These are phyloP conservation scores for Bedellia somnulentella DNA, from an alignment of 2,888 invertebrate species.

Conservation along the genomic window DNA sequence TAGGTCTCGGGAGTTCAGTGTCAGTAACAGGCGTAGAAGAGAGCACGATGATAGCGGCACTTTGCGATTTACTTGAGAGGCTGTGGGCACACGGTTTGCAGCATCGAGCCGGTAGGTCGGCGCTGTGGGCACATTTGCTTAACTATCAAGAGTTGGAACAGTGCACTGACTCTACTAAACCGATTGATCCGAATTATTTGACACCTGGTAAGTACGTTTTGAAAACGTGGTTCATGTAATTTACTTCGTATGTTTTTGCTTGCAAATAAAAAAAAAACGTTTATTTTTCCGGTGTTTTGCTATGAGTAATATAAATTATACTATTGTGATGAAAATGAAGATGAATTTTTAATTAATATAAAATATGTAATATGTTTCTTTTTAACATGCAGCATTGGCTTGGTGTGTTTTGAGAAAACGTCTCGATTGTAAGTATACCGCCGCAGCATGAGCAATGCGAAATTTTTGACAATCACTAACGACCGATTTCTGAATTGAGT, in stretches of 20 bases:
- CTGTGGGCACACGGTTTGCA: conserved; percentile 98
- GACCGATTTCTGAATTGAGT: too few species aligned
- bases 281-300: too few species aligned
- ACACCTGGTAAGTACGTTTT: conserved; percentile 45
- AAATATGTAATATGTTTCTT: background rate
- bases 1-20: conserved; percentile 85
- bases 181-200: conserved; percentile 54
- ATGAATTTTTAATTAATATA: too few species aligned
- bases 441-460: too few species aligned
- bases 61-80: conserved; percentile 95
- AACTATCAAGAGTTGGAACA: conserved; percentile 87
- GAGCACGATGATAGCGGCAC: conserved; percentile 95
- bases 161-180: conserved; percentile 52
- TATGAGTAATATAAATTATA: too few species aligned
- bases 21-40: conserved; percentile 82
- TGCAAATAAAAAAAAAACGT: too few species aligned
- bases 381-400: conserved; percentile 75
- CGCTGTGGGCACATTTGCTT: conserved; percentile 93
- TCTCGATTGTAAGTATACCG: conserved; percentile 85
- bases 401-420: conserved; percentile 92
- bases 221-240: conserved; percentile 1
- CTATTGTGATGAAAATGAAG: too few species aligned
- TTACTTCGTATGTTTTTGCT: background rate
- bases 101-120: conserved; percentile 95
- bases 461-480: too few species aligned